Conservation (phyloP, 2,797 vertebrate genomes). For the Miichthys miiuy region DNA sequence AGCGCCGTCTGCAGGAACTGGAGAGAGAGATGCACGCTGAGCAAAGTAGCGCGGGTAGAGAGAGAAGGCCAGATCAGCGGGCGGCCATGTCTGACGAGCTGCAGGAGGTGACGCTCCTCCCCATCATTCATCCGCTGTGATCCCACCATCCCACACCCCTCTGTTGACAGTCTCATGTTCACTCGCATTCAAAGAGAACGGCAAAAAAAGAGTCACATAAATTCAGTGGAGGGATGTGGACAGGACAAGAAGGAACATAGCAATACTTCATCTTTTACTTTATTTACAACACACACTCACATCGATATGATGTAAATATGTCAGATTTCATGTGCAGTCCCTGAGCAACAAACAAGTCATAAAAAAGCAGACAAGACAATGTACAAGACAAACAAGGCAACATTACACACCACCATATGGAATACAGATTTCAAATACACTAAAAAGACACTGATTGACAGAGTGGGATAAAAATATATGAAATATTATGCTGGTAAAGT, state of each 20-base stretch:
- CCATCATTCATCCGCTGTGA: constrained; percentile 31
- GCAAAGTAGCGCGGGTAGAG: constrained; percentile 73
- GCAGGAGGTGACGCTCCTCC: constrained; percentile 88
- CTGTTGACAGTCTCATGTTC: constrained; percentile 9
- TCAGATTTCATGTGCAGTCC: not conserved
- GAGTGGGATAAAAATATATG: not conserved
- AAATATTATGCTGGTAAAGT: not conserved
- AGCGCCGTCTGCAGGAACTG: constrained; percentile 91
- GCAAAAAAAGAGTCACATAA: not conserved
- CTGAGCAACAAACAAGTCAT: not conserved
- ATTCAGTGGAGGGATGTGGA: not conserved
- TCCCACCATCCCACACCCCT: constrained; percentile 27
- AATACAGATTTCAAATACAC: not conserved
- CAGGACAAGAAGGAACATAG: not conserved
- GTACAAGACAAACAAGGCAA: not conserved
- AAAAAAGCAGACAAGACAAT: not conserved
- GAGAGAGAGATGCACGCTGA: constrained; percentile 88
- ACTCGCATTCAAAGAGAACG: constrained; percentile 6
- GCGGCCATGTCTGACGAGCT: constrained; percentile 84
- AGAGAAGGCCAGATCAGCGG: constrained; percentile 84
- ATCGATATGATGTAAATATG: not conserved
- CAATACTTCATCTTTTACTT: not conserved
- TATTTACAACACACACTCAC: not conserved
- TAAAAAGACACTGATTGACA: not conserved
- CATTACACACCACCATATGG: not conserved